These are phyloP conservation scores for Tragelaphus oryx DNA, from an alignment of 2,797 vertebrate species.

Conservation along the genomic window DNA sequence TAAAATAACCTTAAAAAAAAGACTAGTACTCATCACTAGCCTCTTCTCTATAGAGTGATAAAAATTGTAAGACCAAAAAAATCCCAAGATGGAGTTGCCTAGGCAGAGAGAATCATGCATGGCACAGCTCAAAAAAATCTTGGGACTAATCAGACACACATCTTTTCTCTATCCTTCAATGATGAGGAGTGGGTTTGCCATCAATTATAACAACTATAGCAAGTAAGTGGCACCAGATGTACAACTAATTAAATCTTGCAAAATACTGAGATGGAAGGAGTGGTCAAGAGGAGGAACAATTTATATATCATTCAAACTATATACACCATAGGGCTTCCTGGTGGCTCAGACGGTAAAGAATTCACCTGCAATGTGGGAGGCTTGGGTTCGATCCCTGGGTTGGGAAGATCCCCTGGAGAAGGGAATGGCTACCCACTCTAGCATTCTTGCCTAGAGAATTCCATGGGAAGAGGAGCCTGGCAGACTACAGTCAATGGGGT, in stretches of 20 bases:
- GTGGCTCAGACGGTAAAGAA: background rate
- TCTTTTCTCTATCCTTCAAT: constrained; percentile 38
- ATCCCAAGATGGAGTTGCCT: constrained; percentile 65
- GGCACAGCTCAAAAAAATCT: constrained; percentile 55
- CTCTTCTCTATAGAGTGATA: constrained; percentile 67
- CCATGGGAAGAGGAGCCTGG: background rate
- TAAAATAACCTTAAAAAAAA: constrained; percentile 66
- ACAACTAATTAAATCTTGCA: constrained; percentile 75
- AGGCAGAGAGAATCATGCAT: constrained; percentile 63
- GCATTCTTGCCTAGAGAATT: background rate
- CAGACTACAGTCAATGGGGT: background rate
- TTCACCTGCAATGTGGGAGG: background rate
- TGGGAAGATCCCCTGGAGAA: background rate
- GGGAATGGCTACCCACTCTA: background rate
- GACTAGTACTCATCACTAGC: constrained; percentile 77
- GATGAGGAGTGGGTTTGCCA: constrained; percentile 61
- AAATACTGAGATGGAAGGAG: constrained; percentile 76
- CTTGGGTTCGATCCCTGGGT: background rate
- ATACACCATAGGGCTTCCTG: constrained; percentile 57
- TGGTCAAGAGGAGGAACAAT: constrained; percentile 56
- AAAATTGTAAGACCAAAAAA: constrained; percentile 18
- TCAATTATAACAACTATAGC: constrained; percentile 64
- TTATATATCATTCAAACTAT: constrained; percentile 82
- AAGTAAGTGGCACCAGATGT: constrained; percentile 75
- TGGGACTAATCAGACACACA: constrained; percentile 16